Conservation (phyloP, 2,113 vertebrate genomes). For the Pangasianodon gigas region DNA sequence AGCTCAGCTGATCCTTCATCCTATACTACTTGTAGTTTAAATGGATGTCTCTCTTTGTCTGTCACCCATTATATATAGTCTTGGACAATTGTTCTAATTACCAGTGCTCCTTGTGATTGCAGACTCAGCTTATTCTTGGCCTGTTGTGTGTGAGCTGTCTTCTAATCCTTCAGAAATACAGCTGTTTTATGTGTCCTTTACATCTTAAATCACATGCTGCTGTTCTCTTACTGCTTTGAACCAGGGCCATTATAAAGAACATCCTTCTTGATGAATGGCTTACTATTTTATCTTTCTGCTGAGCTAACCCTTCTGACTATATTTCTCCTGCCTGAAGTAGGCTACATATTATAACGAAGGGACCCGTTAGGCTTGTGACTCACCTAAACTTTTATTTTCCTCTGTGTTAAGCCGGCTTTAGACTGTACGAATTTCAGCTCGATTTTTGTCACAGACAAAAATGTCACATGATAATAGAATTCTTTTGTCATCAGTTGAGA, state of each 20-base stretch:
- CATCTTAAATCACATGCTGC: conserved; percentile 23
- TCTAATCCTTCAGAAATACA: conserved; percentile 8
- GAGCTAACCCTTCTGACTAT: neutral
- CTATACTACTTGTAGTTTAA: conserved; percentile 5
- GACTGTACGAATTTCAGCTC: neutral
- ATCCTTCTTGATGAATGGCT: conserved; percentile 13
- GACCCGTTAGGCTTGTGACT: neutral
- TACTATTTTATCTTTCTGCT: neutral
- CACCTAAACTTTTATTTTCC: neutral
- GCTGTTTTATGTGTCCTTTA: neutral
- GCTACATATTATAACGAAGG: neutral
- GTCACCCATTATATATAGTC: conserved; percentile 1
- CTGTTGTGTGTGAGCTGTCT: conserved; percentile 25
- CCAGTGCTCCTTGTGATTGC: neutral
- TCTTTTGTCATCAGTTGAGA: neutral
- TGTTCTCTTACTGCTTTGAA: conserved; percentile 21
- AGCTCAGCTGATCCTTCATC: neutral
- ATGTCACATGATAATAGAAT: neutral
- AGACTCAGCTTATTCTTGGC: neutral
- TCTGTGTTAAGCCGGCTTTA: neutral
- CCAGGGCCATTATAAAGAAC: conserved; percentile 8
- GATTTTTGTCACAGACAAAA: neutral
- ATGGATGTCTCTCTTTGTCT: neutral
- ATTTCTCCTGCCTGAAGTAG: neutral
- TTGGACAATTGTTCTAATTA: conserved; percentile 34